Base-by-base conservation (phyloP, 2,113 vertebrate species). In the Callocephalon fimbriatum region DNA sequence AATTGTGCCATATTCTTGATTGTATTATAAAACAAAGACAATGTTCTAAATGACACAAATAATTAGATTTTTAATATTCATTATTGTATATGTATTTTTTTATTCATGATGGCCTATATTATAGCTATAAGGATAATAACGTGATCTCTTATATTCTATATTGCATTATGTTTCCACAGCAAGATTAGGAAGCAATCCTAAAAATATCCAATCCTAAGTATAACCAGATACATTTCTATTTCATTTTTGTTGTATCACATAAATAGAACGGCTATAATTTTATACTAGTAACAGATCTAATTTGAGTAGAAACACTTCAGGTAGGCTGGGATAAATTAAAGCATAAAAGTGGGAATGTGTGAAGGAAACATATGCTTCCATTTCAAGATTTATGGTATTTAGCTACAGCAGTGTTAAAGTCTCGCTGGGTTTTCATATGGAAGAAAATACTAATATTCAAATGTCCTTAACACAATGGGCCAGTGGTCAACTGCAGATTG, bases 261-360 rank as follows among this genome's bases (percentile, higher is more conserved):
- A 95, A 95, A 96, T 90, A 93, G 70, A 82, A 82, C n/a, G 61
- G 80, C 81, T 91, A 94, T 97, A 95, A 93, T 92, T 95, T 95
- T 95, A 51, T 85, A 76, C 92, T 83, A 87, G 86, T 80, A 95
- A 86, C 68, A 88, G 90, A 93, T 89, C 81, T 93, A 95, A 96
- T 92, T 84, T 95, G 47, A 77, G 86, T 68, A 66, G 71, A 94
- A 95, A 65, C 87, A 90, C 78, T 80, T 91, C 93, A 96, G 94
- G 89, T 97, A 95, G 87, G 50, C 79, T 94, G 92, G 58, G 59
- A 89, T 44, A 95, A 94, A 95, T 95, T 94, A 68, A 89, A 94
- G 66, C 84, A 85, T 78, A 70, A 92, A 97, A 84, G 88, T 91
- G 76, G 27, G 65, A 94, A 95, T 53, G 91, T 96, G 93, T 95